These are phyloP conservation scores for Salvator merianae DNA, from an alignment of 2,113 vertebrate species.

Conservation along the genomic window DNA sequence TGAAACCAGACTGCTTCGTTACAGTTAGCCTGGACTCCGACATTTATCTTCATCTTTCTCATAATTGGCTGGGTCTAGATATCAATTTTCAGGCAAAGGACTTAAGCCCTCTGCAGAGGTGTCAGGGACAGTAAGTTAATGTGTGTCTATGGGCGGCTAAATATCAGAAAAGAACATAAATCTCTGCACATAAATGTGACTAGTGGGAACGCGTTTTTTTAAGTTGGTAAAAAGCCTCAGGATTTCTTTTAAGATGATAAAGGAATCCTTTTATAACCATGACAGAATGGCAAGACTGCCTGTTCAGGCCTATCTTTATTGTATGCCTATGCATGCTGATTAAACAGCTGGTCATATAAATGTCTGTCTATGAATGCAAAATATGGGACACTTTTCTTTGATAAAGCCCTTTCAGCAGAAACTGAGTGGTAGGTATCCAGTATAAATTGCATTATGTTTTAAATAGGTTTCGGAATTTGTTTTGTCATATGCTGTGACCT, in stretches of 20 bases:
- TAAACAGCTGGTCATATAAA: not conserved
- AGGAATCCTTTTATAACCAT: not conserved
- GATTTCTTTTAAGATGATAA: not conserved
- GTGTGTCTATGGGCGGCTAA: not conserved
- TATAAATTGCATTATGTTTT: not conserved
- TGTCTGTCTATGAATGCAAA: not conserved
- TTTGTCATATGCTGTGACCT: too few species aligned
- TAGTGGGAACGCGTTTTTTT: not conserved
- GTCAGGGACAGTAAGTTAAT: not conserved
- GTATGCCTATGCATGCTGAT: conserved; percentile 3
- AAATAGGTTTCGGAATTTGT: too few species aligned
- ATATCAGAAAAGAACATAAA: not conserved
- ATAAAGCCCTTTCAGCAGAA: not conserved
- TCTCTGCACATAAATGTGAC: not conserved
- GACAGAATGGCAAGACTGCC: not conserved
- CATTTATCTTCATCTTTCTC: not conserved
- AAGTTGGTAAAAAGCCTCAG: not conserved
- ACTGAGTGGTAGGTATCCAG: not conserved
- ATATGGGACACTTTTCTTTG: not conserved
- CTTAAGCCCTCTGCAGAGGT: not conserved
- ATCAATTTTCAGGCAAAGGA: not conserved
- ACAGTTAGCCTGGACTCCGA: conserved; percentile 9
- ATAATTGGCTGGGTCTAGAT: conserved; percentile 19
- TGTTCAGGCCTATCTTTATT: not conserved
- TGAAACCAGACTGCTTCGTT: conserved; percentile 17